These are phyloP conservation scores for Indri indri DNA, from an alignment of 2,113 vertebrate species.

Conservation along the genomic window DNA sequence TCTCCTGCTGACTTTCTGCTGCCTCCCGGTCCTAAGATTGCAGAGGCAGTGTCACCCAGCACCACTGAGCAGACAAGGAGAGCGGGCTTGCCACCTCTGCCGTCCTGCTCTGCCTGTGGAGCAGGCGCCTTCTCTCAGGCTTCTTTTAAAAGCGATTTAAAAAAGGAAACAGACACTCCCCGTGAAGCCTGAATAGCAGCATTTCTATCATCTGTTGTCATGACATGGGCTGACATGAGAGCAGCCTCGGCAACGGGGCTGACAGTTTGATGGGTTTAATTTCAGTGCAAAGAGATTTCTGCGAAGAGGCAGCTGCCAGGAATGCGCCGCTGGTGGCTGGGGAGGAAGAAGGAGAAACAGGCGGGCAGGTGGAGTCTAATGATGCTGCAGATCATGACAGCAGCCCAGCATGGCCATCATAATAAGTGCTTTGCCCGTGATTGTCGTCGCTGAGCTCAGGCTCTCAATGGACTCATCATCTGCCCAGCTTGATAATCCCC, in stretches of 20 bases:
- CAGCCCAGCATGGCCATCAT: not conserved
- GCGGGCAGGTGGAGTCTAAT: constrained; percentile 64
- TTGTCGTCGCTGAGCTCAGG: not conserved
- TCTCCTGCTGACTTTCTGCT: constrained; percentile 26
- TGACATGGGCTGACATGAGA: constrained; percentile 86
- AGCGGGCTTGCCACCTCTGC: constrained; percentile 61
- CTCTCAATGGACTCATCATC: not conserved
- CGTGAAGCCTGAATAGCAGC: constrained; percentile 82
- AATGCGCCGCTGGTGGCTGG: constrained; percentile 67
- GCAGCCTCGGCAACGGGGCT: constrained; percentile 79
- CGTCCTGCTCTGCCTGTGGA: constrained; percentile 55
- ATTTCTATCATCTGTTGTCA: constrained; percentile 86
- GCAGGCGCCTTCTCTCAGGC: constrained; percentile 76
- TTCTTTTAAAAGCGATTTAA: constrained; percentile 83
- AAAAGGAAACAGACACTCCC: constrained; percentile 54
- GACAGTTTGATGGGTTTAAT: constrained; percentile 85
- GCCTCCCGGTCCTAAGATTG: constrained; percentile 32
- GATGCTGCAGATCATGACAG: not conserved
- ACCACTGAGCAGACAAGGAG: constrained; percentile 75
- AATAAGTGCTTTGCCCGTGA: not conserved
- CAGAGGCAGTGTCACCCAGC: constrained; percentile 76
- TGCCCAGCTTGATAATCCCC: rapidly evolving
- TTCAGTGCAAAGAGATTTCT: constrained; percentile 83
- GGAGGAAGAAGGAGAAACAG: constrained; percentile 74
- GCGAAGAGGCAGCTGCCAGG: constrained; percentile 82